phyloP scores from a whole-genome alignment of 2,888 invertebrate species.

The Heliconius sara region DNA sequence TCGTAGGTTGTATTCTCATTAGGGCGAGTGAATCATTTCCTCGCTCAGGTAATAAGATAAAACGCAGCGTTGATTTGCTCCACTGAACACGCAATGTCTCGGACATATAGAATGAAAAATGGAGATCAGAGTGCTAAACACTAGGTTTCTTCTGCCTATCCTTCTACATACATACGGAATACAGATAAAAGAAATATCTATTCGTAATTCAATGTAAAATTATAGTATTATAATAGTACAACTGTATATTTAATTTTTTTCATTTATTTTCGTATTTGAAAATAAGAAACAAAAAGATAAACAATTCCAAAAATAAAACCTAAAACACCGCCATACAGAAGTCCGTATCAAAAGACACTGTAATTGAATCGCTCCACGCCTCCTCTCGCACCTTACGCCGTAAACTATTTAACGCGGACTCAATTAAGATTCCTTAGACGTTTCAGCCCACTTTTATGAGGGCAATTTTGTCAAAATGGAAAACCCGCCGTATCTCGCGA shows the following conservation, averaged over 20 bases:
- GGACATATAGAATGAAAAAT: not conserved
- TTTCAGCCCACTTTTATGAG: conserved; percentile 64
- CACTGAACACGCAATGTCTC: not conserved
- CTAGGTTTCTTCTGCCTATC: not conserved
- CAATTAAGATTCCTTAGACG: conserved; percentile 75
- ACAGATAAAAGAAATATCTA: too few relatives aligned
- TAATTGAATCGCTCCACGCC: conserved; percentile 20
- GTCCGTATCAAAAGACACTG: not conserved
- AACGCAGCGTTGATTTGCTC: not conserved
- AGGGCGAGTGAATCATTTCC: not conserved
- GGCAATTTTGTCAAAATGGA: conserved; percentile 66
- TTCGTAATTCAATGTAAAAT: too few relatives aligned
- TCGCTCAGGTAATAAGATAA: not conserved
- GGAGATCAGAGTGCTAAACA: not conserved
- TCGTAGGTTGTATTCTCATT: not conserved
- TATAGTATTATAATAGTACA: too few relatives aligned
- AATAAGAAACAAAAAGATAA: too few relatives aligned
- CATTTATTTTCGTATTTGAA: too few relatives aligned
- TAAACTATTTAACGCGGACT: conserved; percentile 59
- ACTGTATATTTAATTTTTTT: too few relatives aligned
- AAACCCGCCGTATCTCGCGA: conserved; percentile 50
- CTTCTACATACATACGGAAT: not conserved
- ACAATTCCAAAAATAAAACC: not conserved
- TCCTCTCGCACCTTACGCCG: conserved; percentile 48
- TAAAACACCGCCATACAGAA: not conserved